Evolutionary conservation across 2,888 invertebrate genomes (phyloP).

Genomic region (Drosophila prolongata): DNA sequence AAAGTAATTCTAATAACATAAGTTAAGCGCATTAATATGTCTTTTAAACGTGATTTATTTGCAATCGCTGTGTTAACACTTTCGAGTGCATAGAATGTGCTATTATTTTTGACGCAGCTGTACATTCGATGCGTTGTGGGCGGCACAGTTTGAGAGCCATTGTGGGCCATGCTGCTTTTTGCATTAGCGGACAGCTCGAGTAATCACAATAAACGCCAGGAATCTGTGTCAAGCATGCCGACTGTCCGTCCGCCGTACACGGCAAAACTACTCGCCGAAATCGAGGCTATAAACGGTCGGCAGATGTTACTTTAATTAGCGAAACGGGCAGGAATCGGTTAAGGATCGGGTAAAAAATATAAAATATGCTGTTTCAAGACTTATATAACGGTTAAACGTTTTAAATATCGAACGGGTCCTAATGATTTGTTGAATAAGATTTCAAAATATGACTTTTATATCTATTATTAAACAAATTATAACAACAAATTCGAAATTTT

Average conservation of each 20-base stretch:
- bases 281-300: constrained; percentile 6
- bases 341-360: neutral
- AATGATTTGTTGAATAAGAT: too few relatives aligned
- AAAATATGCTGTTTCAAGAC: too few relatives aligned
- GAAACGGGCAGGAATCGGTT: neutral
- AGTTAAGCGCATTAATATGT: too few relatives aligned
- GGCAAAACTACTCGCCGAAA: constrained; percentile 9
- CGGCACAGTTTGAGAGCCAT: constrained; percentile 33
- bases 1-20: neutral
- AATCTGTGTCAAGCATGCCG: constrained; percentile 43
- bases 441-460: neutral
- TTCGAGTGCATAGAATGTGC: too few relatives aligned
- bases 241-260: constrained; percentile 8
- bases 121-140: constrained; percentile 20
- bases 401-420: too few relatives aligned
- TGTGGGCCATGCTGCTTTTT: constrained; percentile 34
- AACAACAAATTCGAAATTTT: neutral
- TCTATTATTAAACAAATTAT: too few relatives aligned
- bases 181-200: constrained; percentile 25
- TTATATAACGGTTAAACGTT: too few relatives aligned
- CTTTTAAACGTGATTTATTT: too few relatives aligned
- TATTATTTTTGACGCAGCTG: too few relatives aligned
- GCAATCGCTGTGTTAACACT: neutral
- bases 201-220: constrained; percentile 43
- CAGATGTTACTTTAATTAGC: neutral